Evolutionary conservation across 2,113 vertebrate species (phyloP).

Genomic region (Cyphomyrus discorhynchus): DNA sequence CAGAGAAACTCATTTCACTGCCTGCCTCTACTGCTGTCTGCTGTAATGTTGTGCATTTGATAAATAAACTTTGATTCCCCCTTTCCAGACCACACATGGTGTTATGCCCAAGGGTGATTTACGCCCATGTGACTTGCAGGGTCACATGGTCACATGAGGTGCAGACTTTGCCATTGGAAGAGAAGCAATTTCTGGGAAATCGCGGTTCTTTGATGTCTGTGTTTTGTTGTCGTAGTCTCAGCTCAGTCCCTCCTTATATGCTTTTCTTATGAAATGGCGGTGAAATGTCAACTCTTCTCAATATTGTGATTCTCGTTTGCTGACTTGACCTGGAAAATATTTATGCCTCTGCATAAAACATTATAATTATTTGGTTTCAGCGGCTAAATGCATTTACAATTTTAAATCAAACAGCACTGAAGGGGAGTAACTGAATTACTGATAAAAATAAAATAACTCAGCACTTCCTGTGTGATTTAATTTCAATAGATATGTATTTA

Average conservation of each 20-base stretch:
- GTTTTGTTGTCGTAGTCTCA: not conserved
- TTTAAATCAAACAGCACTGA: not conserved
- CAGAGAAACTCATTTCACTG: not conserved
- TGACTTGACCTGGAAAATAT: not conserved
- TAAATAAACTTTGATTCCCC: not conserved
- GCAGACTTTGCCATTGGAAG: not conserved
- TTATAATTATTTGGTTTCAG: not conserved
- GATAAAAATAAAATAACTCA: slow-evolving; percentile 2
- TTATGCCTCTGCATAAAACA: not conserved
- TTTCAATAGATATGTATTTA: not conserved
- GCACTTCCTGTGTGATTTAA: slow-evolving; percentile 1
- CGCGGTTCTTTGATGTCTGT: not conserved
- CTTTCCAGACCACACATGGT: not conserved
- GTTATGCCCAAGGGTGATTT: not conserved
- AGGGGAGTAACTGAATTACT: slow-evolving; percentile 1
- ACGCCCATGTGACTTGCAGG: not conserved
- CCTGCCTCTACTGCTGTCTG: not conserved
- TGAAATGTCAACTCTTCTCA: not conserved
- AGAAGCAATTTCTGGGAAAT: not conserved
- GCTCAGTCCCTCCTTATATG: not conserved
- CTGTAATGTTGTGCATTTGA: not conserved
- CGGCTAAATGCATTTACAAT: not conserved
- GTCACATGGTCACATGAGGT: not conserved
- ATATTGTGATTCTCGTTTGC: not conserved
- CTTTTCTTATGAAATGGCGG: not conserved